Evolutionary conservation across 2,797 vertebrate genomes (phyloP).

Genomic region (Enteromius argenteus): DNA sequence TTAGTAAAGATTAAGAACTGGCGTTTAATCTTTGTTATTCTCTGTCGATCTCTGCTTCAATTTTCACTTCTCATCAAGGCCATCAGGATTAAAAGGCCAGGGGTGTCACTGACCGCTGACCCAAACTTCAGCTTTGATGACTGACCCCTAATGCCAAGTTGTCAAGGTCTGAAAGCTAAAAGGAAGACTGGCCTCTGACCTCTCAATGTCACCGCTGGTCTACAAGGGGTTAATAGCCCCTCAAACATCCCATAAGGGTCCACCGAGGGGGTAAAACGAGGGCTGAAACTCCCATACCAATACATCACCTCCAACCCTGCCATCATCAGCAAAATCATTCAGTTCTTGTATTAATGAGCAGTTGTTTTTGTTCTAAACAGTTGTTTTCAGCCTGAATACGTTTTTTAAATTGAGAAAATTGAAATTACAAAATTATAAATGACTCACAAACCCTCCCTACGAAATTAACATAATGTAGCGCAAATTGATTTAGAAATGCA

Average conservation of each 20-base stretch:
- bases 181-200: slow-evolving; percentile 67
- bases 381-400: slow-evolving; percentile 27
- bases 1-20: slow-evolving; percentile 26
- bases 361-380: slow-evolving; percentile 56
- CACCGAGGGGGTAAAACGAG: slow-evolving; percentile 59
- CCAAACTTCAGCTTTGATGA: slow-evolving; percentile 77
- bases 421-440: slow-evolving; percentile 43
- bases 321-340: slow-evolving; percentile 56
- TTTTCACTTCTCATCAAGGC: slow-evolving; percentile 64
- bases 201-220: slow-evolving; percentile 68
- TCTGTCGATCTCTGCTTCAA: slow-evolving; percentile 46
- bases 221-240: slow-evolving; percentile 72
- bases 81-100: slow-evolving; percentile 71
- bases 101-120: slow-evolving; percentile 71
- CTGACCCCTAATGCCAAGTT: slow-evolving; percentile 70
- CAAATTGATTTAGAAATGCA: slow-evolving; percentile 42
- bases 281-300: slow-evolving; percentile 25
- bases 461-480: slow-evolving; percentile 37
- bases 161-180: slow-evolving; percentile 64
- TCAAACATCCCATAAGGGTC: slow-evolving; percentile 68
- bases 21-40: slow-evolving; percentile 64
- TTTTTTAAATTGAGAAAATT: slow-evolving; percentile 34
- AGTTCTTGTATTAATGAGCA: slow-evolving; percentile 38
- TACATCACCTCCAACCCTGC: slow-evolving; percentile 56
- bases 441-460: slow-evolving; percentile 19